A percentile compares a stretch with the other conserved stretches of the same genome.
Conservation (phyloP, 2,797 vertebrate genomes). For the Diplodus sargus region DNA sequence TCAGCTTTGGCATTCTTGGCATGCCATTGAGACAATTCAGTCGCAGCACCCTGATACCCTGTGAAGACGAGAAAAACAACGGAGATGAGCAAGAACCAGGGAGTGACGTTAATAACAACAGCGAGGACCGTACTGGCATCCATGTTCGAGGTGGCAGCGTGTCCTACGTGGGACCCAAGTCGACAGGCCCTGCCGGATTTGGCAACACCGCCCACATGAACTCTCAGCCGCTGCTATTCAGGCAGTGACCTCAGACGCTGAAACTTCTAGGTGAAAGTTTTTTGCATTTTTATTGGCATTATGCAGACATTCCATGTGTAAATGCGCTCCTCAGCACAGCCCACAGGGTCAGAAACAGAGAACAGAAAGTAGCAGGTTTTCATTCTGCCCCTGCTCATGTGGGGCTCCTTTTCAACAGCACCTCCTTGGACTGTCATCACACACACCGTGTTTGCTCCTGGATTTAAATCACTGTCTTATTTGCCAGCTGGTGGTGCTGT, state of each 20-base stretch:
- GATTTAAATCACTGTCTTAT: constrained; percentile 56
- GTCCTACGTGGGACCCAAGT: constrained; percentile 34
- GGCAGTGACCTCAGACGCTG: constrained; percentile 57
- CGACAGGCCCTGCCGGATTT: neutral
- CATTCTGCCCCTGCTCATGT: neutral
- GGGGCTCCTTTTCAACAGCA: constrained; percentile 24
- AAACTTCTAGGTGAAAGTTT: neutral
- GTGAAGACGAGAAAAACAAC: constrained; percentile 52
- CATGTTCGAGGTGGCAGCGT: constrained; percentile 13
- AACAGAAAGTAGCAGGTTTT: constrained; percentile 6
- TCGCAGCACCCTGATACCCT: constrained; percentile 69
- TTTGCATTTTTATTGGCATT: constrained; percentile 6
- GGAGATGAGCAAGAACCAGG: constrained; percentile 22
- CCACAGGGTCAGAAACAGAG: constrained; percentile 5
- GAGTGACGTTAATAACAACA: constrained; percentile 49
- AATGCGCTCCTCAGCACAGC: neutral
- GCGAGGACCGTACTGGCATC: neutral
- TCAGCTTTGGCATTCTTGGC: constrained; percentile 85
- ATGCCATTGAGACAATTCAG: constrained; percentile 80
- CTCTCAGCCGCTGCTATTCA: constrained; percentile 61
- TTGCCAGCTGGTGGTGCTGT: constrained; percentile 70
- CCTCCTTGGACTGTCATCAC: constrained; percentile 31
- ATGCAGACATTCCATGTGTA: neutral
- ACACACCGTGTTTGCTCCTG: constrained; percentile 14
- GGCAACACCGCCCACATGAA: constrained; percentile 27